Evolutionary conservation across 2,888 invertebrate genomes (phyloP).

Genomic region (Anticlea derivata): DNA sequence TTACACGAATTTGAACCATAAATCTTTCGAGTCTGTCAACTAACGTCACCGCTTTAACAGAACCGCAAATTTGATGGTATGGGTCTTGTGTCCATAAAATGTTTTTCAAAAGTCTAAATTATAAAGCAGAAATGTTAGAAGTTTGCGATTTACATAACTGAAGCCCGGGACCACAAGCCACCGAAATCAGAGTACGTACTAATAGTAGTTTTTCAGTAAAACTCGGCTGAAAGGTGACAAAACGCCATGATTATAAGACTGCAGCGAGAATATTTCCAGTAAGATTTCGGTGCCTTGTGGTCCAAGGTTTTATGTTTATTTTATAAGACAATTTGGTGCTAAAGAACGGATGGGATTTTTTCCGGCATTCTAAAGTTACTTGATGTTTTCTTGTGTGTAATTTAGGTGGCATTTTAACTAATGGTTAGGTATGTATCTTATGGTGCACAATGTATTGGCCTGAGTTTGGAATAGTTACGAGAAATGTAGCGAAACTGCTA

Average conservation of each 20-base stretch:
- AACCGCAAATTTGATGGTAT: too few relatives aligned
- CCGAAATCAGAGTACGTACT: neutral
- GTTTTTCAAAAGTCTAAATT: neutral
- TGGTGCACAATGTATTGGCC: too few relatives aligned
- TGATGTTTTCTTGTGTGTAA: neutral
- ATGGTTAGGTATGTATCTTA: too few relatives aligned
- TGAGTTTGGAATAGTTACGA: too few relatives aligned
- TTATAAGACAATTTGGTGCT: slow-evolving; percentile 72
- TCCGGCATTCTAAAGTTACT: neutral
- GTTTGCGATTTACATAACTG: neutral
- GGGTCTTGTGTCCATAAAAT: neutral
- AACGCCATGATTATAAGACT: neutral
- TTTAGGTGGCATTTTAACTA: neutral
- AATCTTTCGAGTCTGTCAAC: too few relatives aligned
- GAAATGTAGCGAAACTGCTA: neutral
- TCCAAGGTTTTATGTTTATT: slow-evolving; percentile 44
- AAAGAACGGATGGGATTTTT: slow-evolving; percentile 39
- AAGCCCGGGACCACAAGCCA: neutral
- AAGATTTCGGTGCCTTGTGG: neutral
- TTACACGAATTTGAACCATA: too few relatives aligned
- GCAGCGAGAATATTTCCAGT: too few relatives aligned
- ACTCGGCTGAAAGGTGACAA: too few relatives aligned
- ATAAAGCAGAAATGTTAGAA: neutral
- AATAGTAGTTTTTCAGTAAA: too few relatives aligned
- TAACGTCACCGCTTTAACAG: too few relatives aligned